Conservation (phyloP, 2,888 invertebrate species). For the Allacma fusca region DNA sequence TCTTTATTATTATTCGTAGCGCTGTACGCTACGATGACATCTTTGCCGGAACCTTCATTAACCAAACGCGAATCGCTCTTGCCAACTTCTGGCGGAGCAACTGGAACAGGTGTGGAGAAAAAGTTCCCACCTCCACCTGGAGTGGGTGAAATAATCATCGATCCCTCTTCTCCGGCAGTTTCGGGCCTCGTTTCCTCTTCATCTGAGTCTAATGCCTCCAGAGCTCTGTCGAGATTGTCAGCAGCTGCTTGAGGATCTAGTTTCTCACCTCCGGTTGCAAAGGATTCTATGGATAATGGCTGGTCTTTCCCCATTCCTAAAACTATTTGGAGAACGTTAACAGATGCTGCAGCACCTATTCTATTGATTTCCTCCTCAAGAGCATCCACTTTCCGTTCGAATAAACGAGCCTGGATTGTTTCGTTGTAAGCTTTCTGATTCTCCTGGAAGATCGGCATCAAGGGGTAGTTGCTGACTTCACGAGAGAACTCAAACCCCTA, state of each 20-base stretch:
- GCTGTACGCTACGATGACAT: slow-evolving; percentile 45
- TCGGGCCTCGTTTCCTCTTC: slow-evolving; percentile 29
- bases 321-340: slow-evolving; percentile 42
- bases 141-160: neutral
- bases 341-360: slow-evolving; percentile 31
- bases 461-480: slow-evolving; percentile 55
- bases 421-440: neutral
- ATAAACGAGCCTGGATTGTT: slow-evolving; percentile 32
- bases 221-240: slow-evolving; percentile 35
- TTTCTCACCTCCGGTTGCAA: neutral
- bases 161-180: neutral
- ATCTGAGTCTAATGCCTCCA: slow-evolving; percentile 24
- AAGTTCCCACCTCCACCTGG: neutral
- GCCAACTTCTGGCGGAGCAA: neutral
- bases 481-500: slow-evolving; percentile 51
- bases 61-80: neutral
- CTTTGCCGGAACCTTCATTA: slow-evolving; percentile 5
- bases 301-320: slow-evolving; percentile 30
- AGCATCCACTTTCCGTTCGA: slow-evolving; percentile 33
- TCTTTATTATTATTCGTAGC: neutral
- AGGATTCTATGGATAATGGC: slow-evolving; percentile 10
- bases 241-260: slow-evolving; percentile 22
- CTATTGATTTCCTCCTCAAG: slow-evolving; percentile 35
- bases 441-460: slow-evolving; percentile 29
- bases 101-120: no score